phyloP scores from a whole-genome alignment of 2,888 invertebrate species.

The Megalurothrips usitatus region DNA sequence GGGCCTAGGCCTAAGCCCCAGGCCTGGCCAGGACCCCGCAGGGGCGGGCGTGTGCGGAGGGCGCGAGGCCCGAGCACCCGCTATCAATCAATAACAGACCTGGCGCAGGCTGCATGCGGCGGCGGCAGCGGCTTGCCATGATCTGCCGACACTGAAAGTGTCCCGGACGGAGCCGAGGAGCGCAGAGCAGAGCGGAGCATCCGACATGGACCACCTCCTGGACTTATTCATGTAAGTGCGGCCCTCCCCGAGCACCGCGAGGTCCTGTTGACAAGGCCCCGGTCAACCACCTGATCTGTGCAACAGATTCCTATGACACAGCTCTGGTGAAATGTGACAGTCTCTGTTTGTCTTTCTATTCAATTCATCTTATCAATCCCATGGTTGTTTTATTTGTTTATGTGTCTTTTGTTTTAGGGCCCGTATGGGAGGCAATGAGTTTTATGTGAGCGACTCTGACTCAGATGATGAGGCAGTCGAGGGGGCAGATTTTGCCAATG shows the following conservation, averaged over 20 bases:
- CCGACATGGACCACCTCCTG: not conserved
- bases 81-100: not conserved
- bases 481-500: not conserved
- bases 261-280: not conserved
- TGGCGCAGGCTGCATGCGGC: not conserved
- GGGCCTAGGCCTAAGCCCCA: no score
- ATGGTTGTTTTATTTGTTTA: not conserved
- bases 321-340: not conserved
- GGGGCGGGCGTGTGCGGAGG: no score
- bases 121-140: not conserved
- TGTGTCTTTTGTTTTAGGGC: not conserved
- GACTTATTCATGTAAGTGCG: not conserved
- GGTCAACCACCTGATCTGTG: not conserved
- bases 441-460: not conserved
- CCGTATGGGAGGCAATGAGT: conserved; percentile 8
- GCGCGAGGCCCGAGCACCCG: no score
- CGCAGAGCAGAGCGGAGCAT: no score
- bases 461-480: not conserved
- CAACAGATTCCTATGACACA: not conserved
- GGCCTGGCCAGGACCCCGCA: no score
- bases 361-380: not conserved
- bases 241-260: not conserved
- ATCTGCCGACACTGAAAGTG: not conserved
- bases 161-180: not conserved
- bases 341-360: not conserved